Evolutionary conservation across 1,140 invertebrate species (phyloP).

Genomic region (Nymphalis io): DNA sequence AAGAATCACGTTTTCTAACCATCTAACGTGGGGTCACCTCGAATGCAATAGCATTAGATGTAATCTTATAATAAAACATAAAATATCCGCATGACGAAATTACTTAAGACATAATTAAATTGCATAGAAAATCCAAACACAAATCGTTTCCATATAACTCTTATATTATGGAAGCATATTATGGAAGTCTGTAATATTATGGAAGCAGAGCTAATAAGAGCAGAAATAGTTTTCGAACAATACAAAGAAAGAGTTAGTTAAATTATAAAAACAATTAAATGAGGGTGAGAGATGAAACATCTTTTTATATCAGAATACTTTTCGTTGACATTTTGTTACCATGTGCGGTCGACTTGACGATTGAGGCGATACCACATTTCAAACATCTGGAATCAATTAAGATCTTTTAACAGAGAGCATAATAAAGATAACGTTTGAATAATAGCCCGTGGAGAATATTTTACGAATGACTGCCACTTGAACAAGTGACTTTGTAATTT

Average conservation of each 20-base stretch:
- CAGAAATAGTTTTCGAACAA: too few relatives aligned
- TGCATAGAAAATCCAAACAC: too few relatives aligned
- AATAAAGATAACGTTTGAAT: constrained; percentile 75
- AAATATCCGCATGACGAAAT: too few relatives aligned
- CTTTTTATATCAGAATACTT: constrained; percentile 15
- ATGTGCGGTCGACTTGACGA: constrained; percentile 57
- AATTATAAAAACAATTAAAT: constrained; percentile 5
- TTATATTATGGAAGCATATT: too few relatives aligned
- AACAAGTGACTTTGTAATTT: constrained; percentile 56
- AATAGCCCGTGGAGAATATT: constrained; percentile 73
- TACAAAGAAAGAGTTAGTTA: neutral
- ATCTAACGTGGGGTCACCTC: too few relatives aligned
- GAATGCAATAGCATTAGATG: too few relatives aligned
- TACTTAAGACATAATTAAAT: too few relatives aligned
- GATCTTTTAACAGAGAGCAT: constrained; percentile 68
- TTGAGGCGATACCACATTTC: constrained; percentile 56
- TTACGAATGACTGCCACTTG: constrained; percentile 72
- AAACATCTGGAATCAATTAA: constrained; percentile 78
- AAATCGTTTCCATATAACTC: too few relatives aligned
- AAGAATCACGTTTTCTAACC: too few relatives aligned
- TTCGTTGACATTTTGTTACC: constrained; percentile 46
- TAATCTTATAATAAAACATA: too few relatives aligned
- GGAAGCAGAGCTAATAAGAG: too few relatives aligned
- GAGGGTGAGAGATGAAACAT: neutral
- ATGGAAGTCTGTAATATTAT: too few relatives aligned